Evolutionary conservation across 2,888 invertebrate genomes (phyloP).

Genomic region (Drosophila lutescens): DNA sequence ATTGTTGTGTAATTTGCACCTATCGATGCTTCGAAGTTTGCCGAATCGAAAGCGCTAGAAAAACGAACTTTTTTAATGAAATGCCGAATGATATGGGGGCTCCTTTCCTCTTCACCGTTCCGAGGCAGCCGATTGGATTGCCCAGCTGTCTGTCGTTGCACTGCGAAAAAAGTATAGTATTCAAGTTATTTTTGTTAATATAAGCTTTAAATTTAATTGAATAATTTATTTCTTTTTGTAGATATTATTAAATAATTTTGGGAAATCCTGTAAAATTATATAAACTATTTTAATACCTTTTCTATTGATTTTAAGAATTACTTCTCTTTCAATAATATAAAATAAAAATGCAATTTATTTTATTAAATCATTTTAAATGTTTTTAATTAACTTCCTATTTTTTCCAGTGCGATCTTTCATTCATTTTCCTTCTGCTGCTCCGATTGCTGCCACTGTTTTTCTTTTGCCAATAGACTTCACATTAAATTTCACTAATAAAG

Average conservation of each 20-base stretch:
- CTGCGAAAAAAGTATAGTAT: background rate
- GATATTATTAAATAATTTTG: too few relatives aligned
- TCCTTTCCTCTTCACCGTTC: background rate
- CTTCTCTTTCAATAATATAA: too few relatives aligned
- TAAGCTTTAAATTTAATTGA: too few relatives aligned
- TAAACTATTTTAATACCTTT: too few relatives aligned
- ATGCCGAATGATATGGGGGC: conserved; percentile 39
- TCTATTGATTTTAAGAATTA: too few relatives aligned
- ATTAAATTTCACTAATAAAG: conserved; percentile 78
- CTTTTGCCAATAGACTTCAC: conserved; percentile 59
- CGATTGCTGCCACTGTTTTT: conserved; percentile 21
- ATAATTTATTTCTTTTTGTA: too few relatives aligned
- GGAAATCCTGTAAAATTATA: too few relatives aligned
- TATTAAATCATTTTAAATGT: too few relatives aligned
- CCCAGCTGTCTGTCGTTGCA: conserved; percentile 28
- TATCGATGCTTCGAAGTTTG: conserved; percentile 70
- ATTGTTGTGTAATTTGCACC: conserved; percentile 82
- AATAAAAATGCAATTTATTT: too few relatives aligned
- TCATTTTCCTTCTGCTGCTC: conserved; percentile 3
- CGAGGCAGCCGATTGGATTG: conserved; percentile 17
- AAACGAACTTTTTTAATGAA: conserved; percentile 63
- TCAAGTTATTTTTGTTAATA: too few relatives aligned
- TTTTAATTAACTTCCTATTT: background rate
- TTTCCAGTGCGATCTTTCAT: background rate
- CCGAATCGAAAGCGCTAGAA: conserved; percentile 37